Evolutionary conservation across 2,113 vertebrate species (phyloP).

Genomic region (Philantomba maxwellii): DNA sequence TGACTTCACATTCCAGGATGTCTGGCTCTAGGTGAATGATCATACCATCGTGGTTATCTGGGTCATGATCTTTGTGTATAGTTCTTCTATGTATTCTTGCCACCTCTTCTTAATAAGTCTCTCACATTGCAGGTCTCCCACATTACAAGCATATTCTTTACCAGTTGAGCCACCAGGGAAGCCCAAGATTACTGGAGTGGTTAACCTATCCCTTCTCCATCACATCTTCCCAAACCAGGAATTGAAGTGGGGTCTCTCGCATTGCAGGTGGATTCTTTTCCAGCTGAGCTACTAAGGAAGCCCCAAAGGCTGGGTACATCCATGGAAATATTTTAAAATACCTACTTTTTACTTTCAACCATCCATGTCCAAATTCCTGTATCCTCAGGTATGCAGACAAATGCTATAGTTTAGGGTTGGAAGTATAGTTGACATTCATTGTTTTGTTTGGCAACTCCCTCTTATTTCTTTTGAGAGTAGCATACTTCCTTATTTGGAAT

Average conservation of each 20-base stretch:
- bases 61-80: not conserved
- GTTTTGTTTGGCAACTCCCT: not conserved
- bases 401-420: not conserved
- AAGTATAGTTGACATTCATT: not conserved
- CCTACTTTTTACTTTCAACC: not conserved
- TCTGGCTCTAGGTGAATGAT: not conserved
- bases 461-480: not conserved
- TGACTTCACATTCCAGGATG: not conserved
- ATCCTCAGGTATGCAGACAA: not conserved
- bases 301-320: not conserved
- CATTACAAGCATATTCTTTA: not conserved
- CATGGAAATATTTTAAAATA: constrained; percentile 9
- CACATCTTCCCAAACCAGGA: not conserved
- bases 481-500: not conserved
- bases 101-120: not conserved
- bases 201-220: not conserved
- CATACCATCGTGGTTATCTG: not conserved
- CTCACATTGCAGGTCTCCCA: not conserved
- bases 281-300: not conserved
- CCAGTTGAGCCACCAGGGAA: not conserved
- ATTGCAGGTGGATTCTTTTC: not conserved
- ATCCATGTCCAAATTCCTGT: not conserved
- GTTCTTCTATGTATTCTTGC: not conserved
- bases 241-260: not conserved
- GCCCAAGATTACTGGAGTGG: not conserved